A percentile compares a stretch with the other conserved stretches of the same genome.
These are phyloP conservation scores for Actinemys pallida DNA, from an alignment of 2,113 vertebrate genomes.

Conservation along the genomic window DNA sequence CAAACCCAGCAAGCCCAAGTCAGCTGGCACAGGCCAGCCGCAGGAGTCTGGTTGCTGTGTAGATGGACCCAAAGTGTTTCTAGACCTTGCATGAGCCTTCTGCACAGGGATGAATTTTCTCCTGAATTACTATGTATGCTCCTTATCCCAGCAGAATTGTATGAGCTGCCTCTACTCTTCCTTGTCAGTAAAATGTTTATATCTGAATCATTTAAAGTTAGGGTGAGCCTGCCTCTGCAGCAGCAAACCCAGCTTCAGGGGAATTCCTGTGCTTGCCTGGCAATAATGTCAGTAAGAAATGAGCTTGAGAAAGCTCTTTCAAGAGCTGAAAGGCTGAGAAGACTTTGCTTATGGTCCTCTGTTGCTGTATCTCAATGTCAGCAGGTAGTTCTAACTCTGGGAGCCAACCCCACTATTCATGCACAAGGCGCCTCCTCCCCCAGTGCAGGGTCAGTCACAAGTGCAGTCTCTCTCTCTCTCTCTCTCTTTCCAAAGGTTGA, in stretches of 20 bases:
- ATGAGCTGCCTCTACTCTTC: constrained; percentile 5
- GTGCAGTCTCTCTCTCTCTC: neutral
- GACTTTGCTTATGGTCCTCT: neutral
- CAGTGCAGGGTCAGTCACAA: neutral
- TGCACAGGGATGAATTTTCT: neutral
- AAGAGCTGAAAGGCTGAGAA: neutral
- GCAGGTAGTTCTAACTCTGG: neutral
- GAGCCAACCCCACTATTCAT: neutral
- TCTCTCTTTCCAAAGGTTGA: constrained; percentile 19
- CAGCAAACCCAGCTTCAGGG: neutral
- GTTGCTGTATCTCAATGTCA: neutral
- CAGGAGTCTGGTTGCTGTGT: neutral
- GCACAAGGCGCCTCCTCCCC: neutral
- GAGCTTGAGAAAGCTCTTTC: neutral
- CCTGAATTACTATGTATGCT: no score
- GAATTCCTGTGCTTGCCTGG: neutral
- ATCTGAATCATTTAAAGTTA: constrained; percentile 69
- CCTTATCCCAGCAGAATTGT: no score
- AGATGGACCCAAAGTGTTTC: neutral
- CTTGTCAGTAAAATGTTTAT: constrained; percentile 71
- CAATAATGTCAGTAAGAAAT: neutral
- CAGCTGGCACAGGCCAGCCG: neutral
- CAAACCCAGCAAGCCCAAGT: neutral
- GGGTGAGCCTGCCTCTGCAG: constrained; percentile 28
- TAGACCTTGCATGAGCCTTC: constrained; percentile 21